phyloP scores from a whole-genome alignment of 2,888 invertebrate species.

The Drosophila meridiana region DNA sequence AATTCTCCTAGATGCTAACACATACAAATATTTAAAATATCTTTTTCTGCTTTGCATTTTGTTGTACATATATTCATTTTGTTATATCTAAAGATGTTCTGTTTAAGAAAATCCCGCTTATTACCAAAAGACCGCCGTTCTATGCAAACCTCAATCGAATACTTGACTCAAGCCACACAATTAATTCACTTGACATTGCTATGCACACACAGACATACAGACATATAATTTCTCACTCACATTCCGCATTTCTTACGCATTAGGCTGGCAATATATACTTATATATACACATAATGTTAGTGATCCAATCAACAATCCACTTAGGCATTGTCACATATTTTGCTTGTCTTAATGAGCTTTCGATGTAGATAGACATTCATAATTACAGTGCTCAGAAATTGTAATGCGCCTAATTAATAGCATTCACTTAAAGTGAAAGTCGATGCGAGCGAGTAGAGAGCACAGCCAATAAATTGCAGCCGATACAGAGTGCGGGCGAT shows the following conservation, averaged over 20 bases:
- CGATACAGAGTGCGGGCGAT: conserved; percentile 19
- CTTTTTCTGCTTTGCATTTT: too few species aligned
- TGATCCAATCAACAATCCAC: conserved; percentile 13
- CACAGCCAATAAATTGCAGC: neutral
- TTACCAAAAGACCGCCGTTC: neutral
- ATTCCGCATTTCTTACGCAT: neutral
- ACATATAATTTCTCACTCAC: neutral
- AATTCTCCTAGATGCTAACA: neutral
- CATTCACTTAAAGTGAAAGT: conserved; percentile 59
- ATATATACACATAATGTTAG: neutral
- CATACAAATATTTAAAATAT: neutral
- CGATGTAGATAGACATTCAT: conserved; percentile 5
- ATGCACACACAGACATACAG: neutral
- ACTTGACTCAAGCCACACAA: neutral
- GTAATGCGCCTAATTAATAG: conserved; percentile 36
- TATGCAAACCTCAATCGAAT: neutral
- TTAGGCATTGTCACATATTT: conserved; percentile 21
- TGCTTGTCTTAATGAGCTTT: conserved; percentile 17
- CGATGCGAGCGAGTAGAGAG: conserved; percentile 10
- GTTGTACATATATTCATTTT: too few species aligned
- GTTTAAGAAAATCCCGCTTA: neutral
- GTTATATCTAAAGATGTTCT: too few species aligned
- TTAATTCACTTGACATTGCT: neutral
- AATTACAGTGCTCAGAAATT: conserved; percentile 9
- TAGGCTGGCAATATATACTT: neutral